Base-by-base conservation (phyloP, 1,140 invertebrate species). In the Scaptodrosophila lebanonensis region DNA sequence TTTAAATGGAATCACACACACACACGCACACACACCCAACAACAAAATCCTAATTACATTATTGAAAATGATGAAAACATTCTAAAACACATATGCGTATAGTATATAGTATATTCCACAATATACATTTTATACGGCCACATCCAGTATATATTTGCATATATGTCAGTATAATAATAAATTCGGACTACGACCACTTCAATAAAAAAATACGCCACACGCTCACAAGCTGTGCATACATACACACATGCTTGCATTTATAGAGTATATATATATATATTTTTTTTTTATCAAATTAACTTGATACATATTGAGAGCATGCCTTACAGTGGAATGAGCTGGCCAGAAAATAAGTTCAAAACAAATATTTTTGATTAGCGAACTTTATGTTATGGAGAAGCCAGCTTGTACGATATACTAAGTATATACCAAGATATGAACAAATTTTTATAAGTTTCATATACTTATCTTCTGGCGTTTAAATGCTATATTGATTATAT, bases 1-100 rank as follows among this genome's bases (percentile, higher is more conserved):
- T 79, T 73, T 79, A 67, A 77, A 65, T 66, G 40, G 59, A 66
- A 66, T 56, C 59, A 39, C 22, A 25, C 22, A 25, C 22, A 25
- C 22, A 25, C 22, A 25, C 22, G 22, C 22, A 25, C 22, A 39
- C 11, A 47, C 22, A 59, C 16, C 15, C 30, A 27, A 30, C 50
- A 40, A 16, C 29, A 53, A 54, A 66, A 63, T 61, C 45, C 59
- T 40, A 66, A 32, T 66, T 66, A 66, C 66, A 66, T 66, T 66
- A 65, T 53, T 30, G 44, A 40, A 49, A 64, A 67, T 50, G 22
- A 25, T 25, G 54, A 51, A 52, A 66, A 70, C 40, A 66, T 70
- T 35, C 52, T 18, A 43, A 45, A 40, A 54, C 13, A 57, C 47
- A 48, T 25, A 16, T n/a, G 29, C 40, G 50, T 11, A 13, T 36